Percentiles rank a stretch among this genome's conserved stretches.
Conservation (phyloP, 1,140 invertebrate species). For the Mizuhopecten yessoensis region DNA sequence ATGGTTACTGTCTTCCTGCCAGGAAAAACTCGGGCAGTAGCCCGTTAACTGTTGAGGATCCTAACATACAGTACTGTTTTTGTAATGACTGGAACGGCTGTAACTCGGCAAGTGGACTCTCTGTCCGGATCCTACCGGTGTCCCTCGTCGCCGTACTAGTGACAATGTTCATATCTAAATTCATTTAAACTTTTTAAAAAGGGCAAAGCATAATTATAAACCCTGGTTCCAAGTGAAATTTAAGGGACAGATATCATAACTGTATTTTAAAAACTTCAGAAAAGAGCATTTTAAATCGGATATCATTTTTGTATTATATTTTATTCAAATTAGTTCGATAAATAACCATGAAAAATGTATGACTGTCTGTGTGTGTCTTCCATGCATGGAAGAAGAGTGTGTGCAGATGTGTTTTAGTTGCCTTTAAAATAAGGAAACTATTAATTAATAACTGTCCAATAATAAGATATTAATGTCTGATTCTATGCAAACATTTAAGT, state of each 20-base stretch:
- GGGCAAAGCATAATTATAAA: background rate
- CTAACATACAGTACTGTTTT: constrained; percentile 79
- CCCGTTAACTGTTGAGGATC: constrained; percentile 68
- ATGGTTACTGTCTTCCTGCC: constrained; percentile 80
- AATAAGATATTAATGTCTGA: no score
- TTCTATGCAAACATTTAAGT: no score
- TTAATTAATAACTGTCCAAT: no score
- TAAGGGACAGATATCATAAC: background rate
- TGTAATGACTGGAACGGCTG: constrained; percentile 83
- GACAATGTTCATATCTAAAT: background rate
- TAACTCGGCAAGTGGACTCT: constrained; percentile 72
- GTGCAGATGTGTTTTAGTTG: background rate
- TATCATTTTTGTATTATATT: background rate
- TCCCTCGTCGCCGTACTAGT: constrained; percentile 3
- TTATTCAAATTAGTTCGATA: background rate
- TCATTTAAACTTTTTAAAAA: background rate
- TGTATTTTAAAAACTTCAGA: background rate
- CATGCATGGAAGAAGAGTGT: constrained; percentile 24
- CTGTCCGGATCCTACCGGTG: constrained; percentile 53
- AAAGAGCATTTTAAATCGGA: background rate
- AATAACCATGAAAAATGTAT: background rate
- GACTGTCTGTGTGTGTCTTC: constrained; percentile 2
- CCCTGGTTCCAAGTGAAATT: background rate
- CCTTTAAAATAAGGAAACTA: no score
- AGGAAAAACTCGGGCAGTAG: constrained; percentile 79